Evolutionary conservation across 2,113 vertebrate genomes (phyloP).

Genomic region (Sterrhoptilus dennistouni): DNA sequence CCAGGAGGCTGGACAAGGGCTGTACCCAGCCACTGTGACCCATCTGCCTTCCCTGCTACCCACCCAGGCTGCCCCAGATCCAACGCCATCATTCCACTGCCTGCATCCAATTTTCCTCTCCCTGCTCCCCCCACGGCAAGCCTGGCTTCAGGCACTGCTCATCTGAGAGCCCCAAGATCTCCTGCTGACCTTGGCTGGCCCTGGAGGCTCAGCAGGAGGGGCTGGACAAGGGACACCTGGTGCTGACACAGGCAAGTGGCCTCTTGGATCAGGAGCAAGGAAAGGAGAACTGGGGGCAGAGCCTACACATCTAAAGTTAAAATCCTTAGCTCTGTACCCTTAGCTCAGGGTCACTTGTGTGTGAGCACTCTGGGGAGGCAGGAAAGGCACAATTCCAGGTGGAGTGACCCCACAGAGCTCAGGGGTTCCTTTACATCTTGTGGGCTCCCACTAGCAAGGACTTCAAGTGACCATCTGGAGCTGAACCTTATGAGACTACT

Average conservation of each 20-base stretch:
- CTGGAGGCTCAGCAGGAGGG: not conserved
- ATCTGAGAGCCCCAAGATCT: not conserved
- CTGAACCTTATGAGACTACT: not conserved
- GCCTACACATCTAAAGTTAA: accelerated
- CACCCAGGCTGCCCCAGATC: not conserved
- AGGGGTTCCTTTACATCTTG: not conserved
- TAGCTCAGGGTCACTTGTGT: not conserved
- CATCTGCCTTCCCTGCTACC: not conserved
- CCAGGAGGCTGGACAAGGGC: not conserved
- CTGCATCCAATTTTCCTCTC: accelerated
- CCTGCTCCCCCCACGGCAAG: not conserved
- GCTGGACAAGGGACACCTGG: too few relatives aligned
- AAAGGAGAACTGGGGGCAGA: not conserved
- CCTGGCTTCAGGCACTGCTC: not conserved
- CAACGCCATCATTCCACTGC: too few relatives aligned
- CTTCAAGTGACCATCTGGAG: not conserved
- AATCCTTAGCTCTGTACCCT: not conserved
- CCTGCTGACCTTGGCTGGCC: not conserved
- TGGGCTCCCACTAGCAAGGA: not conserved
- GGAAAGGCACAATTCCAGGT: not conserved
- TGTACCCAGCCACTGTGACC: not conserved
- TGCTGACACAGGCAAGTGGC: accelerated
- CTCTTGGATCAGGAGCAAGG: not conserved
- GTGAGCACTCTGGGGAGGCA: not conserved
- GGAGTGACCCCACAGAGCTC: not conserved